Evolutionary conservation across 2,113 vertebrate species (phyloP).

Genomic region (Heliornis fulica): DNA sequence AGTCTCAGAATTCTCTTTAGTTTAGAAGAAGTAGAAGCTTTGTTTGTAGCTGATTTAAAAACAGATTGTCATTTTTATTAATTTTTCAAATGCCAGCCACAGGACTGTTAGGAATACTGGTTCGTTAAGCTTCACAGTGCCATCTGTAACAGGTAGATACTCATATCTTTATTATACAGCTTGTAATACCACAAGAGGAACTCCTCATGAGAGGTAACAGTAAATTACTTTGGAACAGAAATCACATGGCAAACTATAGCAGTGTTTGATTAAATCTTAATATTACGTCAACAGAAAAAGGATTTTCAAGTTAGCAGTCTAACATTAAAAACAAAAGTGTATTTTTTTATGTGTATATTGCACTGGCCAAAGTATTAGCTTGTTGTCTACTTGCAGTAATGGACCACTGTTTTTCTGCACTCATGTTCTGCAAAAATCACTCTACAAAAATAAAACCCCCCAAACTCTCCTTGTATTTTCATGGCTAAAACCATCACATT

Average conservation of each 20-base stretch:
- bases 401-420: not conserved
- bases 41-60: not conserved
- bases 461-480: not conserved
- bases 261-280: not conserved
- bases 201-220: not conserved
- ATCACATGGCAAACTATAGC: not conserved
- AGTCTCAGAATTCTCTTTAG: not conserved
- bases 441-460: not conserved
- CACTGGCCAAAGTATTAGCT: too few relatives aligned
- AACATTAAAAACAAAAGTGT: not conserved
- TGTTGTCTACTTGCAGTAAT: too few relatives aligned
- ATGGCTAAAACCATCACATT: not conserved
- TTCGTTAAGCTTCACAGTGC: not conserved
- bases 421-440: not conserved
- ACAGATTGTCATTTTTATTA: not conserved
- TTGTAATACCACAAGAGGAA: not conserved
- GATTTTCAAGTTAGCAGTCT: not conserved
- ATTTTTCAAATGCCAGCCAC: not conserved
- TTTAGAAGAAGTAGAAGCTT: not conserved
- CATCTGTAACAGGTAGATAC: not conserved
- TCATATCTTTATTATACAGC: not conserved
- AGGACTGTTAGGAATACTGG: not conserved
- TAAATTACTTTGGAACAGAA: not conserved
- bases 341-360: not conserved
- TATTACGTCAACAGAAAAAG: not conserved